These are phyloP conservation scores for Micronycteris hirsuta DNA, from an alignment of 2,113 vertebrate genomes.

Conservation along the genomic window DNA sequence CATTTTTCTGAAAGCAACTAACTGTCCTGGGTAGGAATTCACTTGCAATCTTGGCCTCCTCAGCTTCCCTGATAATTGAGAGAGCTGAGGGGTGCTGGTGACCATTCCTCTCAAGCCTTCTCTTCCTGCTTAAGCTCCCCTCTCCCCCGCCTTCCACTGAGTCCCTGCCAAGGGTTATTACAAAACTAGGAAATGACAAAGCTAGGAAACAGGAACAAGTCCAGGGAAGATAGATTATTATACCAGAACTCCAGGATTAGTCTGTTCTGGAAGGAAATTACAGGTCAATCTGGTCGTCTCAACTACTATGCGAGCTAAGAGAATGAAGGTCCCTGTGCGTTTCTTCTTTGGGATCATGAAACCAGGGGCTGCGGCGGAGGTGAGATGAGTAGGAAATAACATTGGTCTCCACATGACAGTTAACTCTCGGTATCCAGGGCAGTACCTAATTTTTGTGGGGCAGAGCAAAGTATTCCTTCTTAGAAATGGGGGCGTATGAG, in stretches of 20 bases:
- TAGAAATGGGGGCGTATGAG: background rate
- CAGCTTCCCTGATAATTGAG: background rate
- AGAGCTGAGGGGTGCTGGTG: background rate
- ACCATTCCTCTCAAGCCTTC: no score
- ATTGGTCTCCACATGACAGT: background rate
- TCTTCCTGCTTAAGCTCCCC: background rate
- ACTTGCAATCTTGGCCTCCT: background rate
- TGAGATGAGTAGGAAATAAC: background rate
- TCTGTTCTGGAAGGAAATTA: background rate
- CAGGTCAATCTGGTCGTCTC: background rate
- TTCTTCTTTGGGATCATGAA: background rate
- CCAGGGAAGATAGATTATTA: background rate
- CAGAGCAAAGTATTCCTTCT: background rate
- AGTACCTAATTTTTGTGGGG: background rate
- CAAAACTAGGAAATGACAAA: background rate
- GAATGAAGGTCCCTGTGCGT: background rate
- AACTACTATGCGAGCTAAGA: background rate
- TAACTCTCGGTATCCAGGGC: background rate
- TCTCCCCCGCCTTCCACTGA: background rate
- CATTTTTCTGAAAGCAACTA: slow-evolving; percentile 23
- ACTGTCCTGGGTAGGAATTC: background rate
- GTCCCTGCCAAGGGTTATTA: background rate
- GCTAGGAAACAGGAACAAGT: background rate
- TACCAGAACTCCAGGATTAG: background rate
- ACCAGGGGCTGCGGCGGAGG: background rate